Base-by-base conservation (phyloP, 37 sponge, comb jelly and placozoan species). In the Chondrilla cf. caribensis region DNA sequence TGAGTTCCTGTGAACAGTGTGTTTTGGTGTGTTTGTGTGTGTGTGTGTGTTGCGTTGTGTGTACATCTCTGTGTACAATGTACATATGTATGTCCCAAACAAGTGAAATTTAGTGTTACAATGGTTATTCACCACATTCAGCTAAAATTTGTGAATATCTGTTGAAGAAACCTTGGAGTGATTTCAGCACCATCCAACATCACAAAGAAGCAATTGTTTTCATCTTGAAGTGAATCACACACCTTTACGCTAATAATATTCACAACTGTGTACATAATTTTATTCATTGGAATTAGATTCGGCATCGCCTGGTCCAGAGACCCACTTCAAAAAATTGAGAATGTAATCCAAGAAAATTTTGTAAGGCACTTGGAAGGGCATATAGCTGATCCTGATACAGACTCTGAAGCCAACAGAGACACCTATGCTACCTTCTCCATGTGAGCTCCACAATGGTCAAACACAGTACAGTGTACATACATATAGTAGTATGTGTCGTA, bases 271-370 rank as follows among this genome's bases (percentile, higher is more conserved):
- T n/a, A n/a, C n/a, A n/a, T n/a, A n/a, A n/a, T n/a, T n/a, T n/a
- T n/a, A n/a, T n/a, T 8, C 21, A 21, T 5, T 35, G 55, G n/a
- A 6, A 2, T 47, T 33, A 77, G 79, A 54, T 87, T 85, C 43
- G 60, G 84, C 79, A 72, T 92, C 24, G 82, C 78, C 55, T 88
- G 89, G 92, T 85, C 89, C 18, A 25, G 6, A 14, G 89, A 92
- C 14, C 80, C 89, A 2, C 81, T 92, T 37, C 79, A 33, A 0
- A 59, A 36, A 11, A 44, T 88, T 25, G 92, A 92, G 82, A 62
- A 14, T 7, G 67, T 92, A 22, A 58, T 66, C 19, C 68, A 60
- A 24, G 86, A 92, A 3, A 85, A 64, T 17, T 35, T 83, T 44
- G 37, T 70, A 2, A 84, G 81, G 36, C 62, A 84, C 38, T 44